Conservation (phyloP, 2,797 vertebrate species). For the Phaenicophaeus curvirostris region DNA sequence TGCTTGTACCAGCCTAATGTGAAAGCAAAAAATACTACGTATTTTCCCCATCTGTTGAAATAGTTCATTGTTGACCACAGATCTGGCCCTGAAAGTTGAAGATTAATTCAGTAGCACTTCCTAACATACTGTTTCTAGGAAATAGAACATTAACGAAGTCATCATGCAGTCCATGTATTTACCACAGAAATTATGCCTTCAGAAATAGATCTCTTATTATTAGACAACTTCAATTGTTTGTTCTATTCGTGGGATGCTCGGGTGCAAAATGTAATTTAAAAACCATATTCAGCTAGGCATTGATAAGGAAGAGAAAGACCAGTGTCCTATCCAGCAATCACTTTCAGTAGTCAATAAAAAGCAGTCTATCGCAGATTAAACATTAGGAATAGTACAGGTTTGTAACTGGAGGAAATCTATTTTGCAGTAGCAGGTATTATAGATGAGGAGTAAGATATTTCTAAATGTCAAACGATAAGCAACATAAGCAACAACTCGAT, state of each 20-base stretch:
- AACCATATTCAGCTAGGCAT: neutral
- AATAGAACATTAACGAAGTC: neutral
- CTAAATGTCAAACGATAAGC: neutral
- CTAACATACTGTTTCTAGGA: neutral
- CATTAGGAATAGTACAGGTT: neutral
- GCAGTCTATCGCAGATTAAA: neutral
- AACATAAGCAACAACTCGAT: too few species aligned
- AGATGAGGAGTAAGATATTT: neutral
- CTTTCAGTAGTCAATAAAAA: neutral
- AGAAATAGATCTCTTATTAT: neutral
- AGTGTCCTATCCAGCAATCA: neutral
- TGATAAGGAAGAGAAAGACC: neutral
- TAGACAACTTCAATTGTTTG: neutral
- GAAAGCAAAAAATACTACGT: rapidly evolving
- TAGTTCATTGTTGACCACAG: neutral
- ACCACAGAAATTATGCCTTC: neutral
- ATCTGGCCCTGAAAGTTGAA: neutral
- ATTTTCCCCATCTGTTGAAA: neutral
- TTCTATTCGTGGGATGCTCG: neutral
- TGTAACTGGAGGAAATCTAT: neutral
- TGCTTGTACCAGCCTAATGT: neutral
- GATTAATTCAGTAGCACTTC: neutral
- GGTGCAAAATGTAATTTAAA: neutral
- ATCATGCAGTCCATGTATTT: neutral
- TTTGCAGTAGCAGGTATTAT: neutral